Evolutionary conservation across 1,140 invertebrate genomes (phyloP), one percentile per base, ranked within the genome.

Genomic region (Zaprionus nigranus): DNA sequence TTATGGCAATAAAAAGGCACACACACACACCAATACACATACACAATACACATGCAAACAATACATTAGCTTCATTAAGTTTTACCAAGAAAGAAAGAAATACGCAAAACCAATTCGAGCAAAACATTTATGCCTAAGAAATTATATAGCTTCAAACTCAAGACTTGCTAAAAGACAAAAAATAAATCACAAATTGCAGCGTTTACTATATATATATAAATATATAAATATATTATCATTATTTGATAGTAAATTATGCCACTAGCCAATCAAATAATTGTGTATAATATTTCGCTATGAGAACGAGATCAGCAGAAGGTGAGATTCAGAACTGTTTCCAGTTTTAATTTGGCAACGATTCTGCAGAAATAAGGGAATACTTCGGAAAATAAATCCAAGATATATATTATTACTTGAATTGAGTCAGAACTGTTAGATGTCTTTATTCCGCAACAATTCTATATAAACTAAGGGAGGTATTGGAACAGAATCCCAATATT

Each of bases 211-310:
- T 65, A 74, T 71, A 82, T 68, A n/a, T n/a, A n/a, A n/a, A 72
- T 67, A 81, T 64, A 67, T 43, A 68, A 68, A 68, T 80, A 84
- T 84, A 84, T 80, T 83, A 87, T 87, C 84, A 87, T 86, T 78
- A 71, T 65, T 81, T 87, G 78, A 88, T 78, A 82, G 82, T 58
- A 80, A 83, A 73, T 81, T 81, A 87, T 78, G 80, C 80, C 84
- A 87, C 83, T 87, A 87, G 84, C 84, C 84, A 87, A 87, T 88
- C 81, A 81, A 88, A 77, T 88, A 84, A 90, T 82, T 88, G 84
- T 87, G 84, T 87, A 87, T 78, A 79, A 87, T 84, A 87, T 87
- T 84, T 87, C 81, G 81, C 85, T 74, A 83, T 54, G 66, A 59
- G 66, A 59, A 57, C 17, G 38, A 56, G 58, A 61, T 43, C 36